Percentiles rank a stretch among this genome's conserved stretches.
Conservation (phyloP, 2,888 invertebrate species). For the Latrodectus elegans region DNA sequence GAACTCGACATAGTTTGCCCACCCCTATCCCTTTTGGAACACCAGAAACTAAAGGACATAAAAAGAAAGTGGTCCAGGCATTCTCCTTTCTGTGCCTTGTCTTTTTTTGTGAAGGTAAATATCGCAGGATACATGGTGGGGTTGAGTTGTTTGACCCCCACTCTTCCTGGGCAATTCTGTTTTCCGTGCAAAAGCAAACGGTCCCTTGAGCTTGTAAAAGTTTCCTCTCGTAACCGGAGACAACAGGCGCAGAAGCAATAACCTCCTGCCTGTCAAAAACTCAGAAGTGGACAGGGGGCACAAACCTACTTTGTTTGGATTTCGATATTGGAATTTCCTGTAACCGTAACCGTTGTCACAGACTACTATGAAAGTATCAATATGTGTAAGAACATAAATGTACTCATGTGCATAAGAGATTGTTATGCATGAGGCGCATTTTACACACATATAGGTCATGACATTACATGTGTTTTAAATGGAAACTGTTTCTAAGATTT, state of each 20-base stretch:
- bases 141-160: slow-evolving; percentile 36
- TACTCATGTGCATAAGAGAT: no score
- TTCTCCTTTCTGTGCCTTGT: background rate
- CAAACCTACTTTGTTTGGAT: slow-evolving; percentile 8
- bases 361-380: no score
- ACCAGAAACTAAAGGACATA: slow-evolving; percentile 38
- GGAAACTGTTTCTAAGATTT: no score
- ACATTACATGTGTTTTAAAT: no score
- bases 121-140: slow-evolving; percentile 2
- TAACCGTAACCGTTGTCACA: no score
- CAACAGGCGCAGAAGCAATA: no score
- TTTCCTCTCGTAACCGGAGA: slow-evolving; percentile 14
- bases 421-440: no score
- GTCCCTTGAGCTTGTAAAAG: slow-evolving; percentile 30
- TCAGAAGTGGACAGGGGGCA: no score
- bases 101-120: no score
- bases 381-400: no score
- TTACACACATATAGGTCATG: no score
- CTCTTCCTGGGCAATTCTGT: slow-evolving; percentile 4
- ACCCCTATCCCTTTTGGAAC: background rate
- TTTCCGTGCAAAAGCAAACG: slow-evolving; percentile 19
- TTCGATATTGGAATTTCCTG: slow-evolving; percentile 27
- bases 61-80: slow-evolving; percentile 20
- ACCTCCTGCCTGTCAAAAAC: no score
- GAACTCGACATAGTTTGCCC: slow-evolving; percentile 15